These are phyloP conservation scores for Parascotia fuliginaria DNA, from an alignment of 2,888 invertebrate genomes.

Conservation along the genomic window DNA sequence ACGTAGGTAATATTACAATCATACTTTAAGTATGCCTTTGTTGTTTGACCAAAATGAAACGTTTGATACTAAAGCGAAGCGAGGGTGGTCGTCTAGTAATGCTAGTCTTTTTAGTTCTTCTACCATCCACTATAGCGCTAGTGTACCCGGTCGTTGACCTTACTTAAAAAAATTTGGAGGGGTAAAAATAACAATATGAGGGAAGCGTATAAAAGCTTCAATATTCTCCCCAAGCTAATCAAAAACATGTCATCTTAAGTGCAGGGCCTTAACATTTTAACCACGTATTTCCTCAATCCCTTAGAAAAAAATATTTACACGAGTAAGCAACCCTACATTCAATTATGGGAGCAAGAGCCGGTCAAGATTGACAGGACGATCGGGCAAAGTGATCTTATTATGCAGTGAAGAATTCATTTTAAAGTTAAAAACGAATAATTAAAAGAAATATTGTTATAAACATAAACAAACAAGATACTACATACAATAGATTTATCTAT, in stretches of 20 bases:
- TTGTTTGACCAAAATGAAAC: too few species aligned
- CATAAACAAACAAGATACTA: too few species aligned
- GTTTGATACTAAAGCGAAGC: too few species aligned
- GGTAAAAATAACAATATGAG: background rate
- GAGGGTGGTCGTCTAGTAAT: too few species aligned
- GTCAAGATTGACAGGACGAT: conserved; percentile 37
- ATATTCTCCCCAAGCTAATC: conserved; percentile 4
- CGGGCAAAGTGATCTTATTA: conserved; percentile 31
- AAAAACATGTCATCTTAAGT: conserved; percentile 12
- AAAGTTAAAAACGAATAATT: conserved; percentile 32
- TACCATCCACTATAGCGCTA: too few species aligned
- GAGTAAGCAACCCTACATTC: conserved; percentile 31
- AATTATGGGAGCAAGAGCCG: conserved; percentile 32
- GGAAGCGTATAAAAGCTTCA: background rate
- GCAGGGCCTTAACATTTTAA: conserved; percentile 7
- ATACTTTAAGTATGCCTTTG: too few species aligned
- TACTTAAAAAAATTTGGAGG: background rate
- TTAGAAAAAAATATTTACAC: conserved; percentile 19
- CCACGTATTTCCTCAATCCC: conserved; percentile 1
- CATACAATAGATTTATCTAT: too few species aligned
- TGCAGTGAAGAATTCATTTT: conserved; percentile 28
- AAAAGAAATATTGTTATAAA: conserved; percentile 27
- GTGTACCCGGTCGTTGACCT: background rate
- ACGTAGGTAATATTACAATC: too few species aligned
- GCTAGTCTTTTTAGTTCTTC: too few species aligned